Conservation (phyloP, 2,888 invertebrate species). For the Ephialtes manifestator region DNA sequence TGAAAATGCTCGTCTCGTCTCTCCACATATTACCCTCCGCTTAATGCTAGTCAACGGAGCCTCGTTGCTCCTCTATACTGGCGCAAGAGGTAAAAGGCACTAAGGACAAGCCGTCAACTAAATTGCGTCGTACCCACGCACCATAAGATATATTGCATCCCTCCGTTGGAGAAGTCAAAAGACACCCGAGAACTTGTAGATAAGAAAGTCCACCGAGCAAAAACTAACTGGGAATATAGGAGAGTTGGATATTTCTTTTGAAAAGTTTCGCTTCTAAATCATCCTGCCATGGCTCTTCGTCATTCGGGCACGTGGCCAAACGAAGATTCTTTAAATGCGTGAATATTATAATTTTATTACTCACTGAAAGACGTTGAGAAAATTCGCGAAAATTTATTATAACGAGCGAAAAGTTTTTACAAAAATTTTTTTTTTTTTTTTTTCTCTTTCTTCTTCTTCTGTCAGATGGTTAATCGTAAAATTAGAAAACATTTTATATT, state of each 20-base stretch:
- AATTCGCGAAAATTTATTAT: neutral
- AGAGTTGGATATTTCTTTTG: constrained; percentile 22
- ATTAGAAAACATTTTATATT: neutral
- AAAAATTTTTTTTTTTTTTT: neutral
- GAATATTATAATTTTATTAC: constrained; percentile 22
- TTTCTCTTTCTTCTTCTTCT: too few species aligned
- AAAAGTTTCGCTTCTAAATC: constrained; percentile 43
- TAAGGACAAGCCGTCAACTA: constrained; percentile 38
- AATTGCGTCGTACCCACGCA: constrained; percentile 31
- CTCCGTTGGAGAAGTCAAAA: neutral
- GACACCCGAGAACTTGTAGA: constrained; percentile 27
- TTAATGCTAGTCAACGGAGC: neutral
- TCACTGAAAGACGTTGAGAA: neutral
- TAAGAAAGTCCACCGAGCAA: constrained; percentile 24
- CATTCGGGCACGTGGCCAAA: constrained; percentile 48
- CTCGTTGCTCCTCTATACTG: constrained; percentile 29
- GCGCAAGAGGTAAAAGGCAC: neutral
- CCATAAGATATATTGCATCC: constrained; percentile 45
- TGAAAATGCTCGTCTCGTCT: constrained; percentile 13
- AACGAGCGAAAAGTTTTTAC: neutral
- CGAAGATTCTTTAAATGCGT: constrained; percentile 26
- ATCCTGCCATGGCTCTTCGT: constrained; percentile 3
- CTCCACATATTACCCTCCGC: constrained; percentile 23
- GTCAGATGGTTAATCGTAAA: neutral
- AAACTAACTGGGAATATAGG: constrained; percentile 28